Percentiles rank a stretch among this genome's conserved stretches.
Evolutionary conservation across 37 sponge, comb jelly and placozoan species (phyloP).

Genomic region (Chondrilla cf. caribensis): DNA sequence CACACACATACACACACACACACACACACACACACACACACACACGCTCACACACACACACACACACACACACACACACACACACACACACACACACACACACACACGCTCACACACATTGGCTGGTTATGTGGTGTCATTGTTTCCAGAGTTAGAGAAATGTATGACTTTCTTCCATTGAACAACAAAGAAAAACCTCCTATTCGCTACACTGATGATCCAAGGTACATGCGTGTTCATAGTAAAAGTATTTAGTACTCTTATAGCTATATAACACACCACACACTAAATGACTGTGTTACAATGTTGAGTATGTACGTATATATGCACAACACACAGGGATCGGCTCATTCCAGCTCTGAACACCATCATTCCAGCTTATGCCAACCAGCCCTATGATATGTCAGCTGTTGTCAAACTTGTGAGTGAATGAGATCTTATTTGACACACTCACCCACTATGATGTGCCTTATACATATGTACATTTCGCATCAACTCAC

Average conservation of each 20-base stretch:
- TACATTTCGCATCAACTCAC: not conserved
- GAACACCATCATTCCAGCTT: slow-evolving; percentile 83
- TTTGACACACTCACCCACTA: too few relatives aligned
- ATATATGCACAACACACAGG: too few relatives aligned
- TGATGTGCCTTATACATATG: too few relatives aligned
- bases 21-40: too few relatives aligned
- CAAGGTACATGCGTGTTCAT: slow-evolving; percentile 35
- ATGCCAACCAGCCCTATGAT: slow-evolving; percentile 89
- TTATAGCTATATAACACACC: too few relatives aligned
- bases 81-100: not conserved
- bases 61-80: too few relatives aligned
- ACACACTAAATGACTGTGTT: too few relatives aligned
- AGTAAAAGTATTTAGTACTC: too few relatives aligned
- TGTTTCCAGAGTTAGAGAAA: slow-evolving; percentile 62
- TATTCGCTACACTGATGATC: slow-evolving; percentile 65
- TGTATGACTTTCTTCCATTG: slow-evolving; percentile 84
- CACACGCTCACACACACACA: too few relatives aligned
- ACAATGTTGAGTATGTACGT: too few relatives aligned
- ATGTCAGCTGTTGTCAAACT: slow-evolving; percentile 67
- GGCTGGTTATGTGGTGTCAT: not conserved
- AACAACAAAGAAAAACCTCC: slow-evolving; percentile 88
- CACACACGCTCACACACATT: too few relatives aligned
- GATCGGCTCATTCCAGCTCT: slow-evolving; percentile 79
- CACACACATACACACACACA: too few relatives aligned
- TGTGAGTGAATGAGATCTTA: not conserved